A percentile compares a stretch with the other conserved stretches of the same genome.
Conservation (phyloP, 2,113 vertebrate genomes). For the Scatophagus argus region DNA sequence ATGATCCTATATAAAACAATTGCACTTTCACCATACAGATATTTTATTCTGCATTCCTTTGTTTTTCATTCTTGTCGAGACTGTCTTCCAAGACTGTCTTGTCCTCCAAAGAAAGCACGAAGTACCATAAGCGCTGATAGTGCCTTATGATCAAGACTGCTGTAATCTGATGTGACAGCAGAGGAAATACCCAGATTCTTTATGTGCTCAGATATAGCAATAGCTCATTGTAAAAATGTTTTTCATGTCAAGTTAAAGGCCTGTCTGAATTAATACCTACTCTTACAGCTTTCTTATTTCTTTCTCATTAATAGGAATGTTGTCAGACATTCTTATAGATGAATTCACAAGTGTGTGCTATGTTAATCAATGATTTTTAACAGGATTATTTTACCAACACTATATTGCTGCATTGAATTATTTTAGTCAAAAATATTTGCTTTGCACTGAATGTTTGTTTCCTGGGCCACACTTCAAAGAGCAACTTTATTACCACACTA, state of each 20-base stretch:
- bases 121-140: not conserved
- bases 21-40: not conserved
- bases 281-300: not conserved
- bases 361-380: not conserved
- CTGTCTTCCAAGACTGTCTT: too few relatives aligned
- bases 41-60: conserved; percentile 13
- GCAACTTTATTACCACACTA: conserved; percentile 21
- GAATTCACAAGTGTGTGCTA: not conserved
- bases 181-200: not conserved
- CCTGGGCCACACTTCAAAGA: conserved; percentile 30
- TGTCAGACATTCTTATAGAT: not conserved
- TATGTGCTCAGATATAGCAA: not conserved
- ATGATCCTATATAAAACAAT: conserved; percentile 25
- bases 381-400: not conserved
- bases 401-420: conserved; percentile 6
- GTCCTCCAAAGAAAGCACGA: not conserved
- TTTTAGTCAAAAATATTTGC: conserved; percentile 8
- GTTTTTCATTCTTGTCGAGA: not conserved
- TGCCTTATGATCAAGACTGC: not conserved
- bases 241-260: not conserved
- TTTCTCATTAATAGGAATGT: not conserved
- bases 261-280: not conserved
- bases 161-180: not conserved
- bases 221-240: not conserved
- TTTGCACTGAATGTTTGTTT: conserved; percentile 22